Evolutionary conservation across 2,888 invertebrate species (phyloP).

Genomic region (Eulithis testata): DNA sequence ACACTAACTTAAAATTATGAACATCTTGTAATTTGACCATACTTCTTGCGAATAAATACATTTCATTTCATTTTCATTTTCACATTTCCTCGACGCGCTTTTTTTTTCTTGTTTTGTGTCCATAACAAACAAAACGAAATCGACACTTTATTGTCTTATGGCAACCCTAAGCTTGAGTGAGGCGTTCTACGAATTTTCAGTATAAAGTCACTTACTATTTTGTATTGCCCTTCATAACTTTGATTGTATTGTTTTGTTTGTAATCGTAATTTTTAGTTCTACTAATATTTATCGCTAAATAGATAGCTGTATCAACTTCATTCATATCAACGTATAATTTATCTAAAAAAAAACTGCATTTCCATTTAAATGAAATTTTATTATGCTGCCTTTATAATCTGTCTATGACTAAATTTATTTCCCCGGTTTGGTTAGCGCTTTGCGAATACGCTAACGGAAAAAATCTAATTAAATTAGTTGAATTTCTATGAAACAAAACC

Average conservation of each 20-base stretch:
- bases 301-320: neutral
- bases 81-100: too few relatives aligned
- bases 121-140: too few relatives aligned
- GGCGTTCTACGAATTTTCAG: slow-evolving; percentile 32
- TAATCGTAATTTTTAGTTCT: neutral
- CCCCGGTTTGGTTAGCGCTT: neutral
- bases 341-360: neutral
- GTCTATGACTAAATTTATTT: neutral
- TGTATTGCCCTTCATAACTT: slow-evolving; percentile 9
- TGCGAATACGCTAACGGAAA: neutral
- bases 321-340: neutral
- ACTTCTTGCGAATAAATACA: too few relatives aligned
- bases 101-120: too few relatives aligned
- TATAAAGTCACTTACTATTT: slow-evolving; percentile 23
- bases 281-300: neutral
- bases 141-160: too few relatives aligned
- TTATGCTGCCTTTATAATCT: too few relatives aligned
- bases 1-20: too few relatives aligned
- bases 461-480: too few relatives aligned
- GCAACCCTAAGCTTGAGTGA: neutral
- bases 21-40: too few relatives aligned
- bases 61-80: too few relatives aligned
- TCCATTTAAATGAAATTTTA: too few relatives aligned
- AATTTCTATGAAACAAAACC: too few relatives aligned
- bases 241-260: slow-evolving; percentile 5